These are phyloP conservation scores for Noctua pronuba DNA, from an alignment of 2,888 invertebrate species.

Conservation along the genomic window DNA sequence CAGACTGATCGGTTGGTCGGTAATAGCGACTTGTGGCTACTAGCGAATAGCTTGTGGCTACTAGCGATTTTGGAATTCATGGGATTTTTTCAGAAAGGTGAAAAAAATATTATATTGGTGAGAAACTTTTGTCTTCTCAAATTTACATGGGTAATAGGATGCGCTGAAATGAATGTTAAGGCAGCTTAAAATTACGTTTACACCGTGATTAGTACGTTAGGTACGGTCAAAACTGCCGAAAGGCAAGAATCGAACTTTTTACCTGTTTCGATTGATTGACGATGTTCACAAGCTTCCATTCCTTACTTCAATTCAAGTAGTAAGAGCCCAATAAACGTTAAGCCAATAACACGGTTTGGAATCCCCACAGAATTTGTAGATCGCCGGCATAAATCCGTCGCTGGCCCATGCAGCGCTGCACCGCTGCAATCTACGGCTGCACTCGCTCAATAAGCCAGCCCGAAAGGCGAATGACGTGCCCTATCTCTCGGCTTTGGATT, in stretches of 20 bases:
- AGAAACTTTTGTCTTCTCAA: not conserved
- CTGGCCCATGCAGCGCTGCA: slow-evolving; percentile 56
- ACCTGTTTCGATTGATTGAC: slow-evolving; percentile 5
- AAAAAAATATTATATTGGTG: not conserved
- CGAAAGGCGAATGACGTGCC: slow-evolving; percentile 67
- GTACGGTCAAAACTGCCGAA: not conserved
- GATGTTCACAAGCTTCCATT: slow-evolving; percentile 14
- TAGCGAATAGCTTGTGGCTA: not conserved
- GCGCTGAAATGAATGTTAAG: not conserved
- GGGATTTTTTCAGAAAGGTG: not conserved
- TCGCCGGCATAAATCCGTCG: slow-evolving; percentile 62
- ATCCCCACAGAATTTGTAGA: slow-evolving; percentile 65
- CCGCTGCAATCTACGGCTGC: slow-evolving; percentile 60
- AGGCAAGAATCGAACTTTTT: not conserved
- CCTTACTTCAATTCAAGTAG: slow-evolving; percentile 36
- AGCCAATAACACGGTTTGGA: slow-evolving; percentile 60
- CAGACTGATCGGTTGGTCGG: not conserved
- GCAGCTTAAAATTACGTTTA: not conserved
- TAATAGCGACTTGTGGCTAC: not conserved
- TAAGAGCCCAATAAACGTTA: slow-evolving; percentile 53
- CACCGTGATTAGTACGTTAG: not conserved
- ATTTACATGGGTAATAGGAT: not conserved
- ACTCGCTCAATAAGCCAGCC: slow-evolving; percentile 67
- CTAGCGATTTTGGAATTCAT: not conserved
- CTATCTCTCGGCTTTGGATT: slow-evolving; percentile 67